phyloP scores from a whole-genome alignment of 2,113 vertebrate genomes.

The Callipepla californica region DNA sequence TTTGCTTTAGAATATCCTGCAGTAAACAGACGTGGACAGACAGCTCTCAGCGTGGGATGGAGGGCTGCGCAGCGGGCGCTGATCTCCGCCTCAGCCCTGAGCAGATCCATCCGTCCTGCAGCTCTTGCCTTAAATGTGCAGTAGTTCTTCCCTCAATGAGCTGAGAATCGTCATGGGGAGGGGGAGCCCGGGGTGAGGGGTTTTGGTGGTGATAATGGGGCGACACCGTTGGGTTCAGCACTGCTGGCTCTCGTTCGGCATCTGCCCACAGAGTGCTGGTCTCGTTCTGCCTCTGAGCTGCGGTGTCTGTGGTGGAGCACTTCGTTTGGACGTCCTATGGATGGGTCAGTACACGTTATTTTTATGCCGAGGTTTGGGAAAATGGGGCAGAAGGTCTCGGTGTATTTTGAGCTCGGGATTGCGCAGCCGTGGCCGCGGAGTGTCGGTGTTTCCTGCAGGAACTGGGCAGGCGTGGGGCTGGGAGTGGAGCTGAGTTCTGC shows the following conservation, averaged over 20 bases:
- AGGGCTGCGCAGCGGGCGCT: neutral
- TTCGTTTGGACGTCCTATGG: fast-evolving
- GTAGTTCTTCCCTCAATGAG: fast-evolving
- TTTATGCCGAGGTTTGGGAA: neutral
- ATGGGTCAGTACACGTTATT: fast-evolving
- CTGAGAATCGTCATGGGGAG: neutral
- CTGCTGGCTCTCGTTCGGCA: neutral
- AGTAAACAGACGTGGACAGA: fast-evolving
- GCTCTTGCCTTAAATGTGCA: neutral
- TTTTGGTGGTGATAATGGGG: too few species aligned
- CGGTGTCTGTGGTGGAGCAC: fast-evolving
- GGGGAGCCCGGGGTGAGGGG: neutral
- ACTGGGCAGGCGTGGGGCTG: neutral
- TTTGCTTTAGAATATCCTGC: neutral
- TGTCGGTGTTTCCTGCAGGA: neutral
- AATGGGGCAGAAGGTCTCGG: neutral
- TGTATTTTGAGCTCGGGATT: neutral
- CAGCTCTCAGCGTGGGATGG: neutral
- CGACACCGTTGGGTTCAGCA: too few species aligned
- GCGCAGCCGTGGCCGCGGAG: fast-evolving
- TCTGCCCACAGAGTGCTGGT: neutral
- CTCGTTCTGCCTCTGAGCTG: neutral
- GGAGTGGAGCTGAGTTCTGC: fast-evolving
- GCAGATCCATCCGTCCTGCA: neutral
- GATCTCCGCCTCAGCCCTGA: fast-evolving